Conservation (phyloP, 2,888 invertebrate genomes). For the Leptarthrus brevirostris region DNA sequence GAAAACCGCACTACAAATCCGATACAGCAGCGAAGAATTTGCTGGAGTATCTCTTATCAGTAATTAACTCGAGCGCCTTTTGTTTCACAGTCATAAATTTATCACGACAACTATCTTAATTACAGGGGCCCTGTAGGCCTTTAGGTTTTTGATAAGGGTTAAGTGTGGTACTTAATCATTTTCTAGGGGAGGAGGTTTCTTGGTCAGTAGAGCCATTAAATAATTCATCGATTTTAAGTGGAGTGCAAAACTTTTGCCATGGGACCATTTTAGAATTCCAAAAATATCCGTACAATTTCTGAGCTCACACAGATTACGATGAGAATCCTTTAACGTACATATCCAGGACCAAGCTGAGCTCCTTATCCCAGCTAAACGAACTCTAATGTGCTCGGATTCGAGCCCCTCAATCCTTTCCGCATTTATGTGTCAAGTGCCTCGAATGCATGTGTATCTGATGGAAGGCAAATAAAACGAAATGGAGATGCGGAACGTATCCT, state of each 20-base stretch:
- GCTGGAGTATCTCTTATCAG: constrained; percentile 30
- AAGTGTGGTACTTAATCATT: constrained; percentile 39
- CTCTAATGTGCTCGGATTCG: constrained; percentile 4
- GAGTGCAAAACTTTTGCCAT: constrained; percentile 27
- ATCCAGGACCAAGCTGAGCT: not conserved
- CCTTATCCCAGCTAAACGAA: constrained; percentile 15
- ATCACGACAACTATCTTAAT: constrained; percentile 50
- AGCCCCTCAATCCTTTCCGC: constrained; percentile 21
- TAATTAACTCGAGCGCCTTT: constrained; percentile 40
- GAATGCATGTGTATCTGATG: constrained; percentile 27
- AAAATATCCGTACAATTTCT: constrained; percentile 21
- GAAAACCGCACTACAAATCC: not conserved
- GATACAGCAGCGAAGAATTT: constrained; percentile 9
- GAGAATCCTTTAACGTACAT: not conserved
- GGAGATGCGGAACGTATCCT: not conserved
- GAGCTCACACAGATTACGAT: not conserved
- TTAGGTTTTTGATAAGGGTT: constrained; percentile 41
- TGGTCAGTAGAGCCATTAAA: constrained; percentile 29
- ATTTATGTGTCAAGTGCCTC: constrained; percentile 3
- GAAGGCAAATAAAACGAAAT: constrained; percentile 19
- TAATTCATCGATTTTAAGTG: constrained; percentile 36
- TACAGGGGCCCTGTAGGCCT: constrained; percentile 15
- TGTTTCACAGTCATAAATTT: constrained; percentile 38
- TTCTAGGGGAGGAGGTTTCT: not conserved
- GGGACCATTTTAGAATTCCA: constrained; percentile 1